Conservation (phyloP, 2,888 invertebrate genomes). For the Ectemnius lituratus region DNA sequence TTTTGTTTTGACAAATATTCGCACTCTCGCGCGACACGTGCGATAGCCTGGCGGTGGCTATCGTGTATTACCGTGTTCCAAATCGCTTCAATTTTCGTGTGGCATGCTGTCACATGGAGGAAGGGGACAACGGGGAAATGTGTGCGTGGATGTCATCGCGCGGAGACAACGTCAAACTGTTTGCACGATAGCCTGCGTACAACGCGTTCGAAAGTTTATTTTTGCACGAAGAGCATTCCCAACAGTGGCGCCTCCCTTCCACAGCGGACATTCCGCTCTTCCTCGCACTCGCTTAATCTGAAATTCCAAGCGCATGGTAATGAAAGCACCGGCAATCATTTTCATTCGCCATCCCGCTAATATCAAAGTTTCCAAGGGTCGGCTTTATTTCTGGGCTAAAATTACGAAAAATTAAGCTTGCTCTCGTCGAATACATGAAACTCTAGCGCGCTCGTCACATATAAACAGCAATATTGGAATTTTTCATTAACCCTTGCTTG, state of each 20-base stretch:
- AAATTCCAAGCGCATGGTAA: slow-evolving; percentile 28
- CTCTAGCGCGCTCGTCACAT: neutral
- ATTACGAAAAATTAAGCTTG: neutral
- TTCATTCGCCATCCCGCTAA: slow-evolving; percentile 12
- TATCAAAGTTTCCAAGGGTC: neutral
- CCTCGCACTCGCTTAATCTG: neutral
- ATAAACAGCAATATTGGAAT: neutral
- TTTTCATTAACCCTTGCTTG: slow-evolving; percentile 37
- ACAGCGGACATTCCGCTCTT: too few species aligned
- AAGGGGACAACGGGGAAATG: neutral
- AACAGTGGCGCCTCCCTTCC: neutral
- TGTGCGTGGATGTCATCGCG: neutral
- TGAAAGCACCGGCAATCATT: slow-evolving; percentile 11
- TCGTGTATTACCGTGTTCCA: too few species aligned
- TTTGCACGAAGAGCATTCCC: neutral
- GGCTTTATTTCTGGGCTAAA: neutral
- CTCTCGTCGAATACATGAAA: neutral
- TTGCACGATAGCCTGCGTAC: neutral
- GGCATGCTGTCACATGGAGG: too few species aligned
- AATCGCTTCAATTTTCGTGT: too few species aligned
- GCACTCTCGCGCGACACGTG: too few species aligned
- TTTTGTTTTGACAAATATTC: too few species aligned
- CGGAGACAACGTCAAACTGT: neutral
- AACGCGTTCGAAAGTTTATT: neutral
- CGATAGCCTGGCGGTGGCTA: too few species aligned